Evolutionary conservation across 1,140 invertebrate species (phyloP).

Genomic region (Drosophila sproati): DNA sequence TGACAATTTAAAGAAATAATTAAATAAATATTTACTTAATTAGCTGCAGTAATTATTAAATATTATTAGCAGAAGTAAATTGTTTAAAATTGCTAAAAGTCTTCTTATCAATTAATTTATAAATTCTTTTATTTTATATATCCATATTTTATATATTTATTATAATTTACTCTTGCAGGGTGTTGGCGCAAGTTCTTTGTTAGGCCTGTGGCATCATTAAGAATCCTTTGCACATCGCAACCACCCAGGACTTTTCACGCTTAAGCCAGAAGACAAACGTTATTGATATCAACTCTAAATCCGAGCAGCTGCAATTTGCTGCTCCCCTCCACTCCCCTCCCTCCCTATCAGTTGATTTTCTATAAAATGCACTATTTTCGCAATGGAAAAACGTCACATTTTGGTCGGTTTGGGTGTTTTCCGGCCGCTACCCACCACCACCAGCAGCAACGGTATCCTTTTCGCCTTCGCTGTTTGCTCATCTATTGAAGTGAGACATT

Average conservation of each 20-base stretch:
- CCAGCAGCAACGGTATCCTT: conserved; percentile 16
- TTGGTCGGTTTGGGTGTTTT: conserved; percentile 52
- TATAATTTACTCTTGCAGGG: too few relatives aligned
- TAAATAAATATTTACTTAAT: too few relatives aligned
- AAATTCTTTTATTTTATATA: too few relatives aligned
- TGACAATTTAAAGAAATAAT: too few relatives aligned
- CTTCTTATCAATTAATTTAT: too few relatives aligned
- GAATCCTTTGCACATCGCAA: conserved; percentile 26
- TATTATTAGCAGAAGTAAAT: too few relatives aligned
- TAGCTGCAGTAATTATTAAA: too few relatives aligned
- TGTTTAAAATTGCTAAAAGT: too few relatives aligned
- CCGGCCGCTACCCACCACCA: conserved; percentile 52
- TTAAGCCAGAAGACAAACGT: conserved; percentile 39
- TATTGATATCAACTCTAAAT: conserved; percentile 50
- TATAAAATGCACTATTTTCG: conserved; percentile 74
- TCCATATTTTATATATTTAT: too few relatives aligned
- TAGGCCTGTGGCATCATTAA: conserved; percentile 30
- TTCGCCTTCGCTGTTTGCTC: conserved; percentile 56
- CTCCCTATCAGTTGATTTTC: conserved; percentile 27
- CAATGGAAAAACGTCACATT: conserved; percentile 72
- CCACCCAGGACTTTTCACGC: conserved; percentile 20
- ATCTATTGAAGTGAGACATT: conserved; percentile 76
- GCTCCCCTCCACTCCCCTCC: conserved; percentile 20
- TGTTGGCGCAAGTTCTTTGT: conserved; percentile 1
- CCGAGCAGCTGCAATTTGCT: conserved; percentile 69